Evolutionary conservation across 2,888 invertebrate genomes (phyloP).

Genomic region (Dynastes grantii): DNA sequence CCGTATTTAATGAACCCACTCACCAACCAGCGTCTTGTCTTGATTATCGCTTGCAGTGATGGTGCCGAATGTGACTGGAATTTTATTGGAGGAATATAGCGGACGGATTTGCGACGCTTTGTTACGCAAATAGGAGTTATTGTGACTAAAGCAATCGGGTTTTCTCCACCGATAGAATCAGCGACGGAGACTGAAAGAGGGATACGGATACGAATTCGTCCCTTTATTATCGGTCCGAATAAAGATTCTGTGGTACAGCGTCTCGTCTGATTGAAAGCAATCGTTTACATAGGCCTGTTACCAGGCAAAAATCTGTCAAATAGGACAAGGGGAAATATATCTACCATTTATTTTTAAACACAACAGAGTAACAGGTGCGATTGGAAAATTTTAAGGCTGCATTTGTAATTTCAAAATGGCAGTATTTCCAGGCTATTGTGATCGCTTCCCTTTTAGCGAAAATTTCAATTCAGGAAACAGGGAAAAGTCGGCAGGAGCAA

Average conservation of each 20-base stretch:
- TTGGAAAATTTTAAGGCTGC: too few relatives aligned
- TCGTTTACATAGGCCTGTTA: conserved; percentile 25
- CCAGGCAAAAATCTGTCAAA: conserved; percentile 30
- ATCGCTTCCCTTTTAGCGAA: too few relatives aligned
- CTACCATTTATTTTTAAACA: not conserved
- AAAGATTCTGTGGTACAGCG: not conserved
- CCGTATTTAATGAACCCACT: conserved; percentile 37
- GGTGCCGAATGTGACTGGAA: conserved; percentile 41
- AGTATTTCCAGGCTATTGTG: too few relatives aligned
- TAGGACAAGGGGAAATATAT: conserved; percentile 2
- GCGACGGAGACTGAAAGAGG: not conserved
- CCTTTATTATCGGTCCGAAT: conserved; percentile 25
- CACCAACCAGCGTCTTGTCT: conserved; percentile 30
- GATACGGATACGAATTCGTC: conserved; percentile 35
- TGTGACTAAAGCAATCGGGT: conserved; percentile 10
- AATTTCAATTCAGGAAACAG: too few relatives aligned
- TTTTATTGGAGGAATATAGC: conserved; percentile 41
- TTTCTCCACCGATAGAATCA: not conserved
- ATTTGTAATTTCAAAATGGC: too few relatives aligned
- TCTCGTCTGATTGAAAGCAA: conserved; percentile 21
- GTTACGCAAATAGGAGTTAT: conserved; percentile 45
- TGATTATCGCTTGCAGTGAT: conserved; percentile 44
- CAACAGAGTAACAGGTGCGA: too few relatives aligned
- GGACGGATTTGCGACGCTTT: conserved; percentile 39
- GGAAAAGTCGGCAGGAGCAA: too few relatives aligned